Evolutionary conservation across 2,888 invertebrate genomes (phyloP).

Genomic region (Acanthosepion lycidas): DNA sequence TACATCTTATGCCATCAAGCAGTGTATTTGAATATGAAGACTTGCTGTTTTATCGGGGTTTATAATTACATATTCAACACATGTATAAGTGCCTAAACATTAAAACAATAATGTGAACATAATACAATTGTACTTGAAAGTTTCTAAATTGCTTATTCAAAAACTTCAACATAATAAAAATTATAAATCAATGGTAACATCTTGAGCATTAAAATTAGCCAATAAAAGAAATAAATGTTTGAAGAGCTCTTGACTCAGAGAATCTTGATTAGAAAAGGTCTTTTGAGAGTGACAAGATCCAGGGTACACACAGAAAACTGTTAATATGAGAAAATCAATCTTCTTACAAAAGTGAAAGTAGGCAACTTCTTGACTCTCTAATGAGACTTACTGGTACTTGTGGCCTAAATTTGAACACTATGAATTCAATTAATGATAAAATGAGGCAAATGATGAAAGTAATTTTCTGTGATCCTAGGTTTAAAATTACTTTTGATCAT

Average conservation of each 20-base stretch:
- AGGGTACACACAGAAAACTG: neutral
- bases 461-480: neutral
- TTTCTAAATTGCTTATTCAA: neutral
- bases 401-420: conserved; percentile 18
- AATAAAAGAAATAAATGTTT: neutral
- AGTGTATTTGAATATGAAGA: neutral
- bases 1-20: neutral
- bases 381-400: neutral
- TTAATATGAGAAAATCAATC: neutral
- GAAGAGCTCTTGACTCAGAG: neutral
- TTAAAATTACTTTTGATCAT: neutral
- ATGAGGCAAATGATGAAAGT: neutral
- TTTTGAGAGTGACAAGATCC: neutral
- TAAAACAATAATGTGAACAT: neutral
- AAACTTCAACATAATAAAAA: neutral
- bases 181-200: neutral
- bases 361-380: neutral
- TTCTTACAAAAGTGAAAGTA: neutral
- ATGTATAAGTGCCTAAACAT: neutral
- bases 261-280: neutral
- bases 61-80: neutral
- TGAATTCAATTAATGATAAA: neutral
- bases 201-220: neutral
- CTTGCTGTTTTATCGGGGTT: neutral
- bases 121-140: neutral